phyloP scores from a whole-genome alignment of 2,888 invertebrate species.

The Conchocele bisecta region DNA sequence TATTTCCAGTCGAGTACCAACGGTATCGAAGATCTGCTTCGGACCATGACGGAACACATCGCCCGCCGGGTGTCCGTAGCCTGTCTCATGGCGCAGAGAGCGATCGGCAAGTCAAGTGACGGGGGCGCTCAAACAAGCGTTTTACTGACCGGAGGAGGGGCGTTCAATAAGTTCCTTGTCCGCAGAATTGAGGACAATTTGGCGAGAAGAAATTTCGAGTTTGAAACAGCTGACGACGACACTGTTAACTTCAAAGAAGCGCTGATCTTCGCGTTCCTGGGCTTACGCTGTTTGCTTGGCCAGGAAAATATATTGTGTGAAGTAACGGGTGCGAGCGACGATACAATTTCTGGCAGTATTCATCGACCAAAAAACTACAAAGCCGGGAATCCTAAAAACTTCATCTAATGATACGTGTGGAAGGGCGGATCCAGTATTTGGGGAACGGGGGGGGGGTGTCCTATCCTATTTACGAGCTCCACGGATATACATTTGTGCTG shows the following conservation, averaged over 20 bases:
- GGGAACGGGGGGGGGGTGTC: too few relatives aligned
- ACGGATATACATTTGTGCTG: too few relatives aligned
- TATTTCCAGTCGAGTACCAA: slow-evolving; percentile 40
- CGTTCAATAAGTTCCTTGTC: slow-evolving; percentile 73
- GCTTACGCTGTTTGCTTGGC: slow-evolving; percentile 74
- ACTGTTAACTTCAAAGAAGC: slow-evolving; percentile 79
- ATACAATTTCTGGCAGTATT: slow-evolving; percentile 76
- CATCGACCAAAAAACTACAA: too few relatives aligned
- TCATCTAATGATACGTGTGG: too few relatives aligned
- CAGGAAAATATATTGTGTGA: slow-evolving; percentile 70
- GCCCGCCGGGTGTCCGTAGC: slow-evolving; percentile 65
- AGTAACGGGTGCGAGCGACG: slow-evolving; percentile 72
- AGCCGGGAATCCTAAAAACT: too few relatives aligned
- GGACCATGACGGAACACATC: slow-evolving; percentile 76
- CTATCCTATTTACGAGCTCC: too few relatives aligned
- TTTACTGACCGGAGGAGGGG: slow-evolving; percentile 79
- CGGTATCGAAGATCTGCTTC: slow-evolving; percentile 66
- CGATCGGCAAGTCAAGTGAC: neutral
- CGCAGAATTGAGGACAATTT: slow-evolving; percentile 61
- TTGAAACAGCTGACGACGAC: slow-evolving; percentile 68
- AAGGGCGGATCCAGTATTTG: too few relatives aligned
- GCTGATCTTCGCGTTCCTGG: slow-evolving; percentile 77
- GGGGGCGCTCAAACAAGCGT: slow-evolving; percentile 42
- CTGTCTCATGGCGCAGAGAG: slow-evolving; percentile 46
- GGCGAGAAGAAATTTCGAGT: slow-evolving; percentile 47